Evolutionary conservation across 2,888 invertebrate species (phyloP), one percentile per base, ranked within the genome.

Genomic region (Elmis aenea): DNA sequence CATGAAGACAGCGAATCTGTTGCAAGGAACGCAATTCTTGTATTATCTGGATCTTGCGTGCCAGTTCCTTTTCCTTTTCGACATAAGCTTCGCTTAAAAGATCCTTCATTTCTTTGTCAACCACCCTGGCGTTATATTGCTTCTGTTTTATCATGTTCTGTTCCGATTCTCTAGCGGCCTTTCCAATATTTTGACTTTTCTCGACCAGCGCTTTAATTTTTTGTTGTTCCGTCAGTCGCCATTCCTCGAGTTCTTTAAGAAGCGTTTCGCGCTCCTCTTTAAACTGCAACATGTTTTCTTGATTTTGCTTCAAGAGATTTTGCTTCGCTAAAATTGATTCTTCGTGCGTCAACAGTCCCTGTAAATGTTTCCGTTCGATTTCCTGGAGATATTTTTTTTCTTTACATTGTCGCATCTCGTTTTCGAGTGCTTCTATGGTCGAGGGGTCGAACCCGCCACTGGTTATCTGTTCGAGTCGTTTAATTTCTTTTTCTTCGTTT

Each of bases 261-360:
- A 77, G 68, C 15, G 58, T 39, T 26, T 68, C 59, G 52, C 70
- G 71, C 58, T 76, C 74, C 55, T 70, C 68, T 38, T 73, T 54
- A 47, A 74, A 72, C 8, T 70, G 61, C 48, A 70, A 64, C 50
- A 72, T 70, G 56, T 71, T 74, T 44, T 67, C 66, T 62, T 70
- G 72, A 48, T 76, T 76, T 8, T 61, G 59, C 38, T 72, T 68
- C 6, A 65, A 31, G 1, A 72, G 33, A 46, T 70, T 73, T 45
- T 70, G 67, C 58, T 74, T 77, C 0, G 79, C 74, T 27, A 79
- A 53, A 12, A 74, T 60, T 4, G 78, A 75, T 58, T 79, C 76
- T 64, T 79, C 78, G 29, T 72, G 66, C 5, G 75, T 73, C 34
- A 79, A 64, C 50, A 74, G 68, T 1, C 77, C 77, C 52, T 72